Conservation (phyloP, 2,797 vertebrate genomes). For the Semotilus atromaculatus region DNA sequence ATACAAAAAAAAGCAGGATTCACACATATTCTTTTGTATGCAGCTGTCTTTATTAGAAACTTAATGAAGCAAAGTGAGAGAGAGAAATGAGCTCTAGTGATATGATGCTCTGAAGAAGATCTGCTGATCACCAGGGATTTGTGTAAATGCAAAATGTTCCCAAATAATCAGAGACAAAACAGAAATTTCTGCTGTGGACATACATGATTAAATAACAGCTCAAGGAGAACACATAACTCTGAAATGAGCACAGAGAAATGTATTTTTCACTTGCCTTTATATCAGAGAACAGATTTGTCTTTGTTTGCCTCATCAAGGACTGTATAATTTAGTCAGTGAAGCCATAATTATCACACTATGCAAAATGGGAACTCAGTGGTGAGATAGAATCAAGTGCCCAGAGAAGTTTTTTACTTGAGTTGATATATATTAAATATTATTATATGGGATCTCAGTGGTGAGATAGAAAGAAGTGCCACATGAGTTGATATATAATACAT, state of each 20-base stretch:
- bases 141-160: conserved; percentile 19
- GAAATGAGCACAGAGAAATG: conserved; percentile 12
- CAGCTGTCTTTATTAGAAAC: conserved; percentile 50
- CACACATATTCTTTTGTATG: conserved; percentile 39
- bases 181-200: not conserved
- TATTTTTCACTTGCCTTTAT: conserved; percentile 18
- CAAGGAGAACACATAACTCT: conserved; percentile 21
- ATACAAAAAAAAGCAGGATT: conserved; percentile 27
- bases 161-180: conserved; percentile 31
- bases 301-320: conserved; percentile 52
- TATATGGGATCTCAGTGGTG: too few species aligned
- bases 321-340: conserved; percentile 47
- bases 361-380: conserved; percentile 26
- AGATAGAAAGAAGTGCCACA: too few species aligned
- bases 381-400: conserved; percentile 3
- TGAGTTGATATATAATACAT: too few species aligned
- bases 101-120: conserved; percentile 41
- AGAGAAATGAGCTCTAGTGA: conserved; percentile 30
- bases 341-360: conserved; percentile 49
- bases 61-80: conserved; percentile 44
- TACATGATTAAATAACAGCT: conserved; percentile 39
- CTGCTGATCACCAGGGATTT: conserved; percentile 34
- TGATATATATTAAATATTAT: too few species aligned
- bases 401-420: not conserved
- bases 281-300: conserved; percentile 39